phyloP scores from a whole-genome alignment of 2,113 vertebrate genomes.

The Cebus imitator region DNA sequence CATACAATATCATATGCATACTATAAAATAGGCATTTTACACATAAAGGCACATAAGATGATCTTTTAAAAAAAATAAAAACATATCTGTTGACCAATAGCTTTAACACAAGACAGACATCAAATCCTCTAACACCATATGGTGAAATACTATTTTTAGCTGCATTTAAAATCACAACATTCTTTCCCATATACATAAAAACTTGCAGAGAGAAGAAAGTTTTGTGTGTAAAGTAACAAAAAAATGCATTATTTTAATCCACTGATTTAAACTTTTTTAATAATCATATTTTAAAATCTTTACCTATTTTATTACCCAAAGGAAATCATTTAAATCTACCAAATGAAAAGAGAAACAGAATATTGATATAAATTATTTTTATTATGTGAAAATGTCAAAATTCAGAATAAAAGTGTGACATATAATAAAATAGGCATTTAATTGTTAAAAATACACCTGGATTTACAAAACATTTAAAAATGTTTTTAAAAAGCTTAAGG shows the following conservation, averaged over 20 bases:
- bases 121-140: background rate
- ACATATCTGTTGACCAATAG: background rate
- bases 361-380: conserved; percentile 60
- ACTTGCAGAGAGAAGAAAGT: background rate
- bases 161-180: conserved; percentile 10
- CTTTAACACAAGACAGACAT: background rate
- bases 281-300: background rate
- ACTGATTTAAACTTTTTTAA: background rate
- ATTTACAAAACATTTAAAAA: conserved; percentile 65
- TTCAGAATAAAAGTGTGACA: conserved; percentile 53
- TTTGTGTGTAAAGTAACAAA: conserved; percentile 1
- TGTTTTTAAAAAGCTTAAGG: conserved; percentile 37
- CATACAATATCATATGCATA: background rate
- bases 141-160: background rate
- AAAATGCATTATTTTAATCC: conserved; percentile 32
- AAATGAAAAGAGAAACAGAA: conserved; percentile 39
- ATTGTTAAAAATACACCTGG: conserved; percentile 58
- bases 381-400: conserved; percentile 68
- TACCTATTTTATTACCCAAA: conserved; percentile 14
- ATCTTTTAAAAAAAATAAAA: conserved; percentile 46
- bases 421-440: conserved; percentile 62
- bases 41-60: background rate
- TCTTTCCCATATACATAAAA: background rate
- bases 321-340: conserved; percentile 16
- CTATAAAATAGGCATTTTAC: background rate